Evolutionary conservation across 2,797 vertebrate species (phyloP), one percentile per base, ranked within the genome.

Genomic region (Thalassophryne amazonica): DNA sequence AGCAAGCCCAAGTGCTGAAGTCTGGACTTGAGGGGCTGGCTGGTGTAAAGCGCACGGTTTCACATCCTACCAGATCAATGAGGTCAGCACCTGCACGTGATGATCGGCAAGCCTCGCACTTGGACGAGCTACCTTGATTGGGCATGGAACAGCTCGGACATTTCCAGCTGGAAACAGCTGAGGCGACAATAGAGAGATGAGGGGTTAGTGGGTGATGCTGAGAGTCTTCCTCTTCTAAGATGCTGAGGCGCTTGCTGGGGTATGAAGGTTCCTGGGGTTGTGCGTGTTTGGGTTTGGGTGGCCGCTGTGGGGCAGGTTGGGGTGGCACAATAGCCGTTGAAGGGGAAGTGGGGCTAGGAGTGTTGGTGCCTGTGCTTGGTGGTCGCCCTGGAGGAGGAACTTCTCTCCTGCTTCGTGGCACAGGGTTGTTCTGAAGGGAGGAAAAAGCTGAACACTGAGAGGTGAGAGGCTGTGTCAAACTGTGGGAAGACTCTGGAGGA

Each of bases 1-100:
- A 95, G 23, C 97, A 99, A 0, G 93, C 88, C 97, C 97, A 99
- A 17, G 92, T 95, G 71, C 93, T 95, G 56, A 98, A 98, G 85
- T 98, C 95, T 0, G 95, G 95, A 78, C 95, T 98, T 41, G 96
- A 96, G 5, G 95, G 94, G 60, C 93, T 93, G n/a, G 93, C 93
- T 0, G 96, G 96, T 0, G 94, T 96, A 69, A 94, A 97, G 17
- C 95, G 91, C 72, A 98, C 95, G 0, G 91, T 87, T 72, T 98
- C 95, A 4, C 83, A 80, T 2, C 94, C 94, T 0, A 92, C 83
- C 19, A 97, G 78, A 49, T 97, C 93, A 2, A 98, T 98, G 64
- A 94, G 77, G 64, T 96, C 95, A 0, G 91, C 68, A 1, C 87
- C 89, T 0, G 42, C 73, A 21, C 86, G 84, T 0, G 89, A 81